A percentile compares a stretch with the other conserved stretches of the same genome.
Conservation (phyloP, 2,113 vertebrate species). For the Bagarius yarrelli region DNA sequence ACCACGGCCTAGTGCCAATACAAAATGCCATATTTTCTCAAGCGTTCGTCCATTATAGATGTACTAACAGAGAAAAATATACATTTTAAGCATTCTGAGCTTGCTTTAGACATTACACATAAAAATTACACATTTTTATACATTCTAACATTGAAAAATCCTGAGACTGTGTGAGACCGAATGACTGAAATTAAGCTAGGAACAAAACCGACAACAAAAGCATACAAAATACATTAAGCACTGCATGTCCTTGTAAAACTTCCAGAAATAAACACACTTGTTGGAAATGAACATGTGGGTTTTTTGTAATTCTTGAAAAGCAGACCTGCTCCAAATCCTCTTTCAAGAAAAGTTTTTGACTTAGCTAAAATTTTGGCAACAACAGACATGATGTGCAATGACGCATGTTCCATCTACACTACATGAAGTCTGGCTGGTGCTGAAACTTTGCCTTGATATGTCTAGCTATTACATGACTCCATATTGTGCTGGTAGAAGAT, state of each 20-base stretch:
- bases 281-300: not conserved
- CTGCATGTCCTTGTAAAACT: not conserved
- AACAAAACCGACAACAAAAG: not conserved
- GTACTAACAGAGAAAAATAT: too few species aligned
- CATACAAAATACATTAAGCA: not conserved
- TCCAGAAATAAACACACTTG: not conserved
- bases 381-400: not conserved
- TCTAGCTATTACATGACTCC: not conserved
- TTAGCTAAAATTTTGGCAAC: not conserved
- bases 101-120: not conserved
- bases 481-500: not conserved
- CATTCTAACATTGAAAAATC: too few species aligned
- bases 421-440: not conserved
- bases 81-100: not conserved
- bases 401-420: not conserved
- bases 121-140: slow-evolving; percentile 6
- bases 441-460: not conserved
- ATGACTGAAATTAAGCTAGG: not conserved
- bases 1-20: not conserved
- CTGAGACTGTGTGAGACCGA: not conserved
- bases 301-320: too few species aligned
- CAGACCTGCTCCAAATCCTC: not conserved
- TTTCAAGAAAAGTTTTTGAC: not conserved
- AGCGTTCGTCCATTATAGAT: too few species aligned
- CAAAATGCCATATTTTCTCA: not conserved